Conservation (phyloP, 2,797 vertebrate genomes). For the Tauraco hartlaubi region DNA sequence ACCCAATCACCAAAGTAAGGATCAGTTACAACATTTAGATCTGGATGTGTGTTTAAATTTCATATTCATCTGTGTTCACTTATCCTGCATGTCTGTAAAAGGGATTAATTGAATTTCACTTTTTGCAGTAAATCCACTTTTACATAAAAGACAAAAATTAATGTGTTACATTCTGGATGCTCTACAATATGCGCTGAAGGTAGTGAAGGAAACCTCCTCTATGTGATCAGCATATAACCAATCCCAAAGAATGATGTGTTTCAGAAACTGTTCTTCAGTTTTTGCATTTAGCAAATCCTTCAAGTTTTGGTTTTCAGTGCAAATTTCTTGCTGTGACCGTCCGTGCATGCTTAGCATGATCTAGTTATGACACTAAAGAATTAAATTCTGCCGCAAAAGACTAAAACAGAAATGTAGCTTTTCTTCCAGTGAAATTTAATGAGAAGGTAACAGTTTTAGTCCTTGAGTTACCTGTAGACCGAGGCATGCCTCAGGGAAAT, state of each 20-base stretch:
- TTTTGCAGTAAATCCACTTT: constrained; percentile 37
- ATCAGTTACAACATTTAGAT: constrained; percentile 17
- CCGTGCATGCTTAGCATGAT: not conserved
- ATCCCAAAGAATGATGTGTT: not conserved
- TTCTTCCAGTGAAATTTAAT: constrained; percentile 5
- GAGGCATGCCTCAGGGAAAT: constrained; percentile 9
- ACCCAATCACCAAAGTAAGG: not conserved
- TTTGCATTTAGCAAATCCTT: not conserved
- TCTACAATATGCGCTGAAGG: not conserved
- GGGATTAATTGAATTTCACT: constrained; percentile 43
- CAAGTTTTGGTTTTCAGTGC: not conserved
- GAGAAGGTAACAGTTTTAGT: not conserved
- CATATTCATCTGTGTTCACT: not conserved
- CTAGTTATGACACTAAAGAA: not conserved
- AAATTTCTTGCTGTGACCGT: not conserved
- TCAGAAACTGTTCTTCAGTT: not conserved
- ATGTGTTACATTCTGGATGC: not conserved
- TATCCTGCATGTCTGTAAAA: constrained; percentile 23
- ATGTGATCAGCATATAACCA: constrained; percentile 5
- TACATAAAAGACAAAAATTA: constrained; percentile 37
- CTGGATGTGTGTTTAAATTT: constrained; percentile 25
- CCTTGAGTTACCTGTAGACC: not conserved
- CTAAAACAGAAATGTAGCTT: not conserved
- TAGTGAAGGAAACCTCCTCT: not conserved
- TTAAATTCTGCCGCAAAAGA: not conserved